Evolutionary conservation across 1,140 invertebrate genomes (phyloP).

Genomic region (Zaprionus taronus): DNA sequence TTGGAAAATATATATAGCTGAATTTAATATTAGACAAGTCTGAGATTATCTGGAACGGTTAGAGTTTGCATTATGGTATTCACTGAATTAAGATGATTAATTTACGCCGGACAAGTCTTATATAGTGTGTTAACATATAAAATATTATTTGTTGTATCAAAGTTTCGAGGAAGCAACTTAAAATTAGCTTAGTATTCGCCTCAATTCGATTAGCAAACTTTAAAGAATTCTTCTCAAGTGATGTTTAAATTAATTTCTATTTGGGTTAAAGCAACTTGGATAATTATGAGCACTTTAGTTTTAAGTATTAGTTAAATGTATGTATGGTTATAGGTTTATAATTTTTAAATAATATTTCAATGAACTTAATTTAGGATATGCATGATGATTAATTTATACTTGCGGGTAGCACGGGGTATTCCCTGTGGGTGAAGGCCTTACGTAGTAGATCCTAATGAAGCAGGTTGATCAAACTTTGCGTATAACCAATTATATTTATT

Average conservation of each 20-base stretch:
- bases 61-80: slow-evolving; percentile 12
- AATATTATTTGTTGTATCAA: not conserved
- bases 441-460: not conserved
- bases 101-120: slow-evolving; percentile 6
- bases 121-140: not conserved
- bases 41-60: slow-evolving; percentile 36
- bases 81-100: not conserved
- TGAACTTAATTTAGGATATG: slow-evolving; percentile 37
- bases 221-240: not conserved
- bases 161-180: slow-evolving; percentile 19
- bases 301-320: slow-evolving; percentile 1
- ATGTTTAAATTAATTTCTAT: slow-evolving; percentile 18
- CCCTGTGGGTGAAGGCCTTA: not conserved
- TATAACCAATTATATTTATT: slow-evolving; percentile 24
- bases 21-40: slow-evolving; percentile 30
- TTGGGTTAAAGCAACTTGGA: slow-evolving; percentile 23
- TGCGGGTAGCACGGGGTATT: not conserved
- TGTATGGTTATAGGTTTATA: not conserved
- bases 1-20: slow-evolving; percentile 23
- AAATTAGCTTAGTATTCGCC: not conserved
- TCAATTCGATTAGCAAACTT: slow-evolving; percentile 15
- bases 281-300: slow-evolving; percentile 10
- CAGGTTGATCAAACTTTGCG: not conserved
- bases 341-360: slow-evolving; percentile 22
- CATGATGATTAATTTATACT: slow-evolving; percentile 28